Evolutionary conservation across 2,113 vertebrate species (phyloP).

Genomic region (Lamprotornis superbus): DNA sequence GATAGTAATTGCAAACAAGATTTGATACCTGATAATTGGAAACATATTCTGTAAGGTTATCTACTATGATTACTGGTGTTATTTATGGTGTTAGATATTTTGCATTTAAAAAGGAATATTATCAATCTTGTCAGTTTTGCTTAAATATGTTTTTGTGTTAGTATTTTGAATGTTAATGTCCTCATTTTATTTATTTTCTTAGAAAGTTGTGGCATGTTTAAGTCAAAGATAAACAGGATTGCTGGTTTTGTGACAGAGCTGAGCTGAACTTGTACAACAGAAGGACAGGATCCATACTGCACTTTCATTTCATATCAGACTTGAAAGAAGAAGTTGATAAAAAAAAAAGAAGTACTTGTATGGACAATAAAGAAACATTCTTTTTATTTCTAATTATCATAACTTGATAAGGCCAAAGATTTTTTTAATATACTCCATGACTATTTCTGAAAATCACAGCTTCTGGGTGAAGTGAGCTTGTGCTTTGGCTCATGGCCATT

Average conservation of each 20-base stretch:
- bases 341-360: background rate
- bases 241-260: background rate
- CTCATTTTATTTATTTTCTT: background rate
- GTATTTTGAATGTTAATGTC: background rate
- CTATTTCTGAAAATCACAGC: background rate
- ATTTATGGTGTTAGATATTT: background rate
- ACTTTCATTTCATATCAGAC: background rate
- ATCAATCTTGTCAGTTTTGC: background rate
- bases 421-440: background rate
- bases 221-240: background rate
- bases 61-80: background rate
- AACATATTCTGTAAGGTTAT: background rate
- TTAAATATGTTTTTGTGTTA: background rate
- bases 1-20: background rate
- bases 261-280: background rate
- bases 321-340: background rate
- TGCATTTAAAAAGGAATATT: background rate
- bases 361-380: background rate
- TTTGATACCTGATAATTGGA: background rate
- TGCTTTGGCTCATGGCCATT: background rate
- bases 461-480: background rate
- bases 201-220: background rate
- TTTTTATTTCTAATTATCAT: background rate
- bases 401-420: background rate
- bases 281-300: background rate